Evolutionary conservation across 2,113 vertebrate genomes (phyloP).

Genomic region (Equus quagga): DNA sequence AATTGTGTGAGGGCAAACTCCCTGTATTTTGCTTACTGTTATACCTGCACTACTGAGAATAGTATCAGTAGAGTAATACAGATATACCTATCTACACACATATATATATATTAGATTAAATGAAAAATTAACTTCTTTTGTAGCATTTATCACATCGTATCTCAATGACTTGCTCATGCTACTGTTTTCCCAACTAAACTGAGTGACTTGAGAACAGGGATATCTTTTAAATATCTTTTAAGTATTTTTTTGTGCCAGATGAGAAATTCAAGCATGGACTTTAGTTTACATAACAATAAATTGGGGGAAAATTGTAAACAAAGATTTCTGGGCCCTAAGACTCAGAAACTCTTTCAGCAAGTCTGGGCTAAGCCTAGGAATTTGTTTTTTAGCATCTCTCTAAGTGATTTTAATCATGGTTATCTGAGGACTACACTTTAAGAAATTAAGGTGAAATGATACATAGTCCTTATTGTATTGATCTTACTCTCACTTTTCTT

Average conservation of each 20-base stretch:
- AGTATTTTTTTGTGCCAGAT: neutral
- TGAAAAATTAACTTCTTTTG: neutral
- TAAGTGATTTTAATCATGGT: neutral
- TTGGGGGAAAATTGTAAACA: neutral
- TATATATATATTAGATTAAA: neutral
- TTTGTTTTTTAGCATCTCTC: neutral
- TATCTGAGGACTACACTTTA: neutral
- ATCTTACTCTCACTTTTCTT: constrained; percentile 34
- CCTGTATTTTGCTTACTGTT: neutral
- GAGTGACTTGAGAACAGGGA: neutral
- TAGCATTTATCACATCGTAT: neutral
- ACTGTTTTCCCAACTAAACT: neutral
- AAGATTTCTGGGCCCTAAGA: neutral
- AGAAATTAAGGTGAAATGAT: constrained; percentile 49
- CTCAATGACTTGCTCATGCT: neutral
- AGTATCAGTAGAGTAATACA: neutral
- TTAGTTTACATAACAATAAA: neutral
- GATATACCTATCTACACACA: neutral
- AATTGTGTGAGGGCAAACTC: neutral
- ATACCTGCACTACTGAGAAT: neutral
- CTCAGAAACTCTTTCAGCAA: constrained; percentile 9
- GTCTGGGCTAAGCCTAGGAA: neutral
- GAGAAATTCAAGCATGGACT: neutral
- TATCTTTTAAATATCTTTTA: neutral
- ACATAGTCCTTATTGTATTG: neutral